Percentiles rank a stretch among this genome's conserved stretches.
Conservation (phyloP, 2,888 invertebrate genomes). For the Emmelina monodactyla region DNA sequence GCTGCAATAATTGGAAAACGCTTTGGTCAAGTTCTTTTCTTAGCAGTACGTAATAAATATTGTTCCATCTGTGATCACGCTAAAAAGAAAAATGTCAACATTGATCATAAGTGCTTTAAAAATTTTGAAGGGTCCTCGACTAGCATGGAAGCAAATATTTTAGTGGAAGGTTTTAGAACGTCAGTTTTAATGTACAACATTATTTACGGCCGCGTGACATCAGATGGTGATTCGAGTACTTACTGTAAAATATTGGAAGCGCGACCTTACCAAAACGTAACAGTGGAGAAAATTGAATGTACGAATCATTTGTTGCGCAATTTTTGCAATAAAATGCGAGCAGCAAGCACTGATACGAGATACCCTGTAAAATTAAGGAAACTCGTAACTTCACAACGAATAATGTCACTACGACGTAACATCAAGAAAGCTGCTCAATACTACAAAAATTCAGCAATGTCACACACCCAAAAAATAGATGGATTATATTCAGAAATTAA, state of each 20-base stretch:
- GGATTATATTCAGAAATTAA: neutral
- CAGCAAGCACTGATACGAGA: slow-evolving; percentile 2
- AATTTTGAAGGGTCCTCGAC: slow-evolving; percentile 12
- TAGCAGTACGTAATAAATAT: slow-evolving; percentile 10
- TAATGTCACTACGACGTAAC: neutral
- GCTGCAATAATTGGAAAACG: slow-evolving; percentile 10
- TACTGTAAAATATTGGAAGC: slow-evolving; percentile 9
- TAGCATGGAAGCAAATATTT: slow-evolving; percentile 11
- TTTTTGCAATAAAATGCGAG: slow-evolving; percentile 8
- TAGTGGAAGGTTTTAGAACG: slow-evolving; percentile 11
- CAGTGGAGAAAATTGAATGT: slow-evolving; percentile 12
- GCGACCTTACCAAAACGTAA: slow-evolving; percentile 7
- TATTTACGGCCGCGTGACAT: slow-evolving; percentile 10
- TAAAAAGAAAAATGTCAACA: slow-evolving; percentile 7
- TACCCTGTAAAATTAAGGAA: neutral
- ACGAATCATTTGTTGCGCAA: slow-evolving; percentile 10
- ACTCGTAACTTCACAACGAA: neutral
- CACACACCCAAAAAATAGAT: neutral
- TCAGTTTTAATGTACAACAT: slow-evolving; percentile 7
- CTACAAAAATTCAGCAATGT: neutral
- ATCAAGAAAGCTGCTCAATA: neutral
- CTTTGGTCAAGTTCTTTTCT: slow-evolving; percentile 7
- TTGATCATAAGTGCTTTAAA: slow-evolving; percentile 12
- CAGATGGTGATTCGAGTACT: slow-evolving; percentile 11
- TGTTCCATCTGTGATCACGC: slow-evolving; percentile 11